phyloP scores from a whole-genome alignment of 2,888 invertebrate genomes.

The Brachyptera risi region DNA sequence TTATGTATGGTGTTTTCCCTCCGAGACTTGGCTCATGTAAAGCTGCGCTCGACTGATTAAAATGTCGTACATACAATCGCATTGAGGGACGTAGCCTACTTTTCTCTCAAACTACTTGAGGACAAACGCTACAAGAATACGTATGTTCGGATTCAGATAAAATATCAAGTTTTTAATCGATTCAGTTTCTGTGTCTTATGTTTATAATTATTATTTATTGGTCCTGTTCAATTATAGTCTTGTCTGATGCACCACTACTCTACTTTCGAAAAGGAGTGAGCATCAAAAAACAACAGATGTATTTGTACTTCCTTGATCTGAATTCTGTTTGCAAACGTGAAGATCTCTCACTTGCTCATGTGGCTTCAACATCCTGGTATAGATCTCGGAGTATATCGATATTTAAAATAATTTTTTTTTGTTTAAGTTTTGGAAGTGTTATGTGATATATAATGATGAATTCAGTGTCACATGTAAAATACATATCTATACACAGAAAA shows the following conservation, averaged over 20 bases:
- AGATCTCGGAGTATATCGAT: not conserved
- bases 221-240: not conserved
- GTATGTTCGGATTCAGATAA: not conserved
- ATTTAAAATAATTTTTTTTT: not conserved
- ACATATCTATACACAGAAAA: no score
- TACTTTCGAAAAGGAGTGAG: slow-evolving; percentile 11
- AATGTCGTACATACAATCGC: no score
- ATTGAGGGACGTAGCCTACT: no score
- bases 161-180: not conserved
- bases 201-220: not conserved
- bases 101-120: no score
- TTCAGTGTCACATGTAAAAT: no score
- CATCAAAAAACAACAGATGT: not conserved
- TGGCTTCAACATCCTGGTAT: not conserved
- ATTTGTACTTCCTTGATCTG: not conserved
- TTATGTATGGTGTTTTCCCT: no score
- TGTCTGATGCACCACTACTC: slow-evolving; percentile 13
- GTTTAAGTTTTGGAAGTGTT: not conserved
- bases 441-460: no score
- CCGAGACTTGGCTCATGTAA: no score
- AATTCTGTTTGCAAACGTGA: not conserved
- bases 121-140: no score
- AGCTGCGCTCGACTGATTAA: no score
- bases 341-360: not conserved
- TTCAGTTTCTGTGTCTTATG: not conserved